A percentile compares a stretch with the other conserved stretches of the same genome.
Conservation (phyloP, 2,888 invertebrate species). For the Yponomeuta malinellus region DNA sequence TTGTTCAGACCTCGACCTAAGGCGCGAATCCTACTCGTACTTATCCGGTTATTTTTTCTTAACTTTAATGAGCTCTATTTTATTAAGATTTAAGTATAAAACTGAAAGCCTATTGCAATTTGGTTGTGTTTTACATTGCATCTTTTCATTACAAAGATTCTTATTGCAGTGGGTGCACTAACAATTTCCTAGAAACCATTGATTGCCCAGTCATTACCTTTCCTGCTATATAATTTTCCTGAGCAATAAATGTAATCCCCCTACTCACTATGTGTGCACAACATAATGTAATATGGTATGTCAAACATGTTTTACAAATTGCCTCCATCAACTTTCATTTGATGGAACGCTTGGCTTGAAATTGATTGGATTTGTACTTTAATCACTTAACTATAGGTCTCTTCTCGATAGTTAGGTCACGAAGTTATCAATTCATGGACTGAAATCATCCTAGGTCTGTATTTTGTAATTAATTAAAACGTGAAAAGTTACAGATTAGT, state of each 20-base stretch:
- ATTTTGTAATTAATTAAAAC: too few species aligned
- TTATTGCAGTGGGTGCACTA: neutral
- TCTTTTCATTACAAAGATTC: neutral
- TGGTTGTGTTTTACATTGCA: too few species aligned
- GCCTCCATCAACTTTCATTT: neutral
- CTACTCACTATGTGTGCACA: neutral
- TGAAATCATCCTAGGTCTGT: too few species aligned
- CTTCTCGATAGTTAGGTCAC: too few species aligned
- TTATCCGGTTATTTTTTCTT: too few species aligned
- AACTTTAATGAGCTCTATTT: too few species aligned
- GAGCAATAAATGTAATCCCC: constrained; percentile 3
- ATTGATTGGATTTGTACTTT: neutral
- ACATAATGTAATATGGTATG: too few species aligned
- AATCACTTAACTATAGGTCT: neutral
- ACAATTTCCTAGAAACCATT: constrained; percentile 2
- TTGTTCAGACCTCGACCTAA: too few species aligned
- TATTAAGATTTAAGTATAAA: too few species aligned
- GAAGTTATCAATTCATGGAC: too few species aligned
- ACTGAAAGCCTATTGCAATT: too few species aligned
- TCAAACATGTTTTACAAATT: neutral
- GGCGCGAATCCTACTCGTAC: too few species aligned
- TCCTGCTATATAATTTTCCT: neutral
- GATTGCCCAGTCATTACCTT: constrained; percentile 7
- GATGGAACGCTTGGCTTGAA: neutral
- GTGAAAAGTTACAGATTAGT: neutral